A percentile compares a stretch with the other conserved stretches of the same genome.
Conservation (phyloP, 1,140 invertebrate genomes). For the Pteromalus puparum region DNA sequence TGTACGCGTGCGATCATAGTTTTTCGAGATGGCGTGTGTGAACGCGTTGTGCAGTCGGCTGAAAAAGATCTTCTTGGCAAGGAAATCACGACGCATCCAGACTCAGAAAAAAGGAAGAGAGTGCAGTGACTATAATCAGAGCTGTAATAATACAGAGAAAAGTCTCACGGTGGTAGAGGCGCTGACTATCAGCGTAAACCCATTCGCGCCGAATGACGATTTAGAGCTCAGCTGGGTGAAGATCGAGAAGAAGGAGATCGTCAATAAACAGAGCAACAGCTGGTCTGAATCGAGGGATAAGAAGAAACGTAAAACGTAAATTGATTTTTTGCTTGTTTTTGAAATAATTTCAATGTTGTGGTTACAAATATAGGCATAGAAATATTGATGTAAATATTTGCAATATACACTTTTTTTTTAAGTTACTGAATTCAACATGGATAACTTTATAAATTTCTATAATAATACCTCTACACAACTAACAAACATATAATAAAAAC, state of each 20-base stretch:
- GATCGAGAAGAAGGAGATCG: not conserved
- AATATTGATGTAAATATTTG: too few relatives aligned
- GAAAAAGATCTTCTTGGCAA: conserved; percentile 16
- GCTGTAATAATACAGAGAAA: not conserved
- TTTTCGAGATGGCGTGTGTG: conserved; percentile 10
- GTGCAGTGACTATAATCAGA: too few relatives aligned
- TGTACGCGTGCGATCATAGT: not conserved
- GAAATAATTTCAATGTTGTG: not conserved
- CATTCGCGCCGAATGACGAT: not conserved
- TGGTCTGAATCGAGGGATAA: not conserved
- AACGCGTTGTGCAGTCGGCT: conserved; percentile 3
- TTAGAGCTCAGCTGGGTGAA: not conserved
- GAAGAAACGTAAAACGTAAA: not conserved
- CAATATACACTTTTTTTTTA: too few relatives aligned
- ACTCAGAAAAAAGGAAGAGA: too few relatives aligned
- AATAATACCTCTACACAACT: too few relatives aligned
- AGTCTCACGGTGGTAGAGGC: not conserved
- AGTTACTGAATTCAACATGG: too few relatives aligned
- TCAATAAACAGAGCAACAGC: not conserved
- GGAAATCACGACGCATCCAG: not conserved
- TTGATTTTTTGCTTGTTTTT: not conserved
- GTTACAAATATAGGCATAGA: too few relatives aligned
- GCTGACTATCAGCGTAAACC: not conserved
- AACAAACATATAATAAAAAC: too few relatives aligned
- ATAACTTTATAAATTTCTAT: too few relatives aligned